Percentiles rank a stretch among this genome's conserved stretches.
Conservation (phyloP, 2,888 invertebrate genomes). For the Melanchra persicariae region DNA sequence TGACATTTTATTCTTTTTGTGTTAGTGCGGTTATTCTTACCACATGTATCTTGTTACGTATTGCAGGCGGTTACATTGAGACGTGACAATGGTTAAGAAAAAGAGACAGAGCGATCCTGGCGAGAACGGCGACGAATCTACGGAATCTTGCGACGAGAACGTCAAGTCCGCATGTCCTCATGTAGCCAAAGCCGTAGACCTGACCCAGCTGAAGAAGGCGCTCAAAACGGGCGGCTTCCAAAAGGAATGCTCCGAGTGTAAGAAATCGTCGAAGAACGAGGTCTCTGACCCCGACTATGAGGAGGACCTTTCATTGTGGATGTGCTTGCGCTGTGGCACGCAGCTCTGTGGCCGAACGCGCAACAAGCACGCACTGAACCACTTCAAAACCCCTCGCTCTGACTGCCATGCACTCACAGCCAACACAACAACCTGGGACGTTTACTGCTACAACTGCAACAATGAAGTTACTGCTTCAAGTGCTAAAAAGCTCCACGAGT, state of each 20-base stretch:
- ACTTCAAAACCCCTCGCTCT: constrained; percentile 94
- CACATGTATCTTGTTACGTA: constrained; percentile 89
- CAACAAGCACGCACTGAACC: constrained; percentile 93
- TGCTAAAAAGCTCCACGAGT: constrained; percentile 93
- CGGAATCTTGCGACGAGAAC: constrained; percentile 94
- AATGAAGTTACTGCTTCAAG: constrained; percentile 91
- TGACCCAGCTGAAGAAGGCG: constrained; percentile 91
- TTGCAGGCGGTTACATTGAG: constrained; percentile 84
- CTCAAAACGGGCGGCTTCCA: constrained; percentile 89
- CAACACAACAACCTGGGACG: constrained; percentile 93
- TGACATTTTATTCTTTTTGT: constrained; percentile 90
- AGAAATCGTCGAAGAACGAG: constrained; percentile 86
- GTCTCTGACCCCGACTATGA: constrained; percentile 87
- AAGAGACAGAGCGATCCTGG: constrained; percentile 93
- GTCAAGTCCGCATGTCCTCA: constrained; percentile 92
- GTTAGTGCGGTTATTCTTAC: constrained; percentile 88
- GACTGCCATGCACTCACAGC: constrained; percentile 94
- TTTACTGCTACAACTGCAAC: constrained; percentile 96
- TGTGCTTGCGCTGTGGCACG: constrained; percentile 95
- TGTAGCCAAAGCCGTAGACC: constrained; percentile 92
- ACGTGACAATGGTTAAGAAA: constrained; percentile 93
- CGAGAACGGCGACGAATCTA: constrained; percentile 92
- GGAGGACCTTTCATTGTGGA: constrained; percentile 92
- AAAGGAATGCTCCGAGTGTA: constrained; percentile 91
- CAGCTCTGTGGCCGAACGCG: constrained; percentile 93